phyloP scores from a whole-genome alignment of 2,113 vertebrate genomes.

The Thalassarche chlororhynchos region DNA sequence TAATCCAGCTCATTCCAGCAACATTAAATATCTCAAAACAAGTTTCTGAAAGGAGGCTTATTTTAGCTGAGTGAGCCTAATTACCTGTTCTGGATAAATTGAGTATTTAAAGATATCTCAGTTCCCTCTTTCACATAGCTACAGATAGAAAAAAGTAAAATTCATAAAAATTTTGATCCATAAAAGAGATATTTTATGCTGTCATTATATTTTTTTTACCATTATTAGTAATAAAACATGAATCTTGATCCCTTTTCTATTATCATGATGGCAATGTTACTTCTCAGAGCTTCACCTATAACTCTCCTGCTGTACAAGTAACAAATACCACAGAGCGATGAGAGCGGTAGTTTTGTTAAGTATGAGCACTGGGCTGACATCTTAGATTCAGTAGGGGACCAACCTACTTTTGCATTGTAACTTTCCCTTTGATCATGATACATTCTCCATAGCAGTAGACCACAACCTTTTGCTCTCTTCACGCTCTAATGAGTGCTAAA shows the following conservation, averaged over 20 bases:
- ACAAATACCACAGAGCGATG: not conserved
- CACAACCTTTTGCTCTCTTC: not conserved
- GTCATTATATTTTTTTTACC: not conserved
- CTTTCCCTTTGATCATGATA: not conserved
- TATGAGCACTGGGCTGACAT: not conserved
- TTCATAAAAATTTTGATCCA: not conserved
- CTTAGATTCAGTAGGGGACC: not conserved
- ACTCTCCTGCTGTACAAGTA: not conserved
- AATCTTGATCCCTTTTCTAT: not conserved
- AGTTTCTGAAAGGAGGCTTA: not conserved
- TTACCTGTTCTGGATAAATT: not conserved
- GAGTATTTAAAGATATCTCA: not conserved
- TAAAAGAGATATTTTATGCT: not conserved
- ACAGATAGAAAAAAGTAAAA: not conserved
- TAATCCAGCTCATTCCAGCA: conserved; percentile 1
- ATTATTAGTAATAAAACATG: not conserved
- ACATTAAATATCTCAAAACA: not conserved
- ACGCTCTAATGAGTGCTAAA: not conserved
- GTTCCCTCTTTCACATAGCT: not conserved
- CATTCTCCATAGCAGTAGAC: not conserved
- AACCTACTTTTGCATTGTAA: not conserved
- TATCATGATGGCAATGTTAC: not conserved
- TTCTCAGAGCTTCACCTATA: not conserved
- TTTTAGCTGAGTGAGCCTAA: not conserved
- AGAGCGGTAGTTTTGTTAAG: not conserved